phyloP scores from a whole-genome alignment of 2,797 vertebrate species.

The Pangasius macronema region DNA sequence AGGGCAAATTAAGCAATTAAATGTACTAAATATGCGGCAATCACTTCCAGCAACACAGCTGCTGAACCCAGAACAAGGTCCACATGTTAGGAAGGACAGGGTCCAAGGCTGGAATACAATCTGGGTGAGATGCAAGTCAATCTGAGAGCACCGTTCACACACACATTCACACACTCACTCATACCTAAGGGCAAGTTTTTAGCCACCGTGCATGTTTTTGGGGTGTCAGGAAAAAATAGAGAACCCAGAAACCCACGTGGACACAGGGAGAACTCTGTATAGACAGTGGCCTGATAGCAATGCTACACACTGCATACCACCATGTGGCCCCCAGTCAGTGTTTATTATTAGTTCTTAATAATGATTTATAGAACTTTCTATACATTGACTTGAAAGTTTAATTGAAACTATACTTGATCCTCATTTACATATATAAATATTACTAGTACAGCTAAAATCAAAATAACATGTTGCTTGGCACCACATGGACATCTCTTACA shows the following conservation, averaged over 20 bases:
- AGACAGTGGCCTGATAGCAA: background rate
- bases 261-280: background rate
- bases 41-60: conserved; percentile 14
- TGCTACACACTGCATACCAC: background rate
- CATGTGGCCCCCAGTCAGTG: background rate
- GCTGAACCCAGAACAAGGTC: background rate
- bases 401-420: background rate
- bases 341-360: background rate
- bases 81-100: conserved; percentile 1
- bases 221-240: background rate
- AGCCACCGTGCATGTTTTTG: background rate
- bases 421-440: background rate
- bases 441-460: background rate
- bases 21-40: background rate
- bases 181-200: background rate
- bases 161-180: background rate
- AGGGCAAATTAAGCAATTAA: conserved; percentile 7
- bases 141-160: background rate
- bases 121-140: background rate
- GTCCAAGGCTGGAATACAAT: background rate
- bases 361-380: background rate
- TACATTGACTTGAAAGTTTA: background rate
- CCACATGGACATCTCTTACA: background rate
- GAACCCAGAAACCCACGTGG: background rate
- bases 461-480: background rate